Evolutionary conservation across 2,888 invertebrate genomes (phyloP).

Genomic region (Cataglyphis altisquamis): DNA sequence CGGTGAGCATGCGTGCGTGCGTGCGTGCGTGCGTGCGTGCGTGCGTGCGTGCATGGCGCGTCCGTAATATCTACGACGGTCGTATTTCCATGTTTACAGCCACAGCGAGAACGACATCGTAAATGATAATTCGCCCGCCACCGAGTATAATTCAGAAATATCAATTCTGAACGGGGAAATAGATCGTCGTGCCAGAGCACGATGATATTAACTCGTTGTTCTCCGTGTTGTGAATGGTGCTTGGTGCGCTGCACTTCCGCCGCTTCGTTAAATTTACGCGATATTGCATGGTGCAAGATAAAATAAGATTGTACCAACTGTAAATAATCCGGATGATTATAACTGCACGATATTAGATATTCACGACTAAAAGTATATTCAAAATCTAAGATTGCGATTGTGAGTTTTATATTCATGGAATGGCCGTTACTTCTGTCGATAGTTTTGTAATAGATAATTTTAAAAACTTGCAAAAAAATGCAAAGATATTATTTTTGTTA

Average conservation of each 20-base stretch:
- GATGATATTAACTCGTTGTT: constrained; percentile 37
- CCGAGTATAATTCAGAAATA: constrained; percentile 50
- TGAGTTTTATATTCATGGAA: neutral
- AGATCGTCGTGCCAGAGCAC: constrained; percentile 27
- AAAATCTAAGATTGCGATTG: neutral
- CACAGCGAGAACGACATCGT: constrained; percentile 7
- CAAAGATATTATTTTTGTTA: neutral
- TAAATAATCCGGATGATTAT: constrained; percentile 13
- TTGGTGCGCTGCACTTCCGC: constrained; percentile 23
- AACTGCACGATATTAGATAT: neutral
- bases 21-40: neutral
- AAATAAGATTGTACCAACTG: constrained; percentile 1
- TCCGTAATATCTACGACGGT: constrained; percentile 39
- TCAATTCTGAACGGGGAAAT: constrained; percentile 46
- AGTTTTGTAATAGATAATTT: neutral
- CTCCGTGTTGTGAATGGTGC: constrained; percentile 7
- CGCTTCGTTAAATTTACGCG: constrained; percentile 38
- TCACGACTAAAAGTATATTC: neutral
- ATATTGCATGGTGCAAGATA: neutral
- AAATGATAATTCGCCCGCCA: constrained; percentile 32
- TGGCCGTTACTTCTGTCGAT: neutral
- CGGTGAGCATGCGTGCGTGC: constrained; percentile 12
- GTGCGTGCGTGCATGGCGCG: neutral
- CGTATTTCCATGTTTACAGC: constrained; percentile 25
- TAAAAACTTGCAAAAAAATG: neutral